Percentiles rank a stretch among this genome's conserved stretches.
Evolutionary conservation across 2,113 vertebrate genomes (phyloP).

Genomic region (Pristiophorus japonicus): DNA sequence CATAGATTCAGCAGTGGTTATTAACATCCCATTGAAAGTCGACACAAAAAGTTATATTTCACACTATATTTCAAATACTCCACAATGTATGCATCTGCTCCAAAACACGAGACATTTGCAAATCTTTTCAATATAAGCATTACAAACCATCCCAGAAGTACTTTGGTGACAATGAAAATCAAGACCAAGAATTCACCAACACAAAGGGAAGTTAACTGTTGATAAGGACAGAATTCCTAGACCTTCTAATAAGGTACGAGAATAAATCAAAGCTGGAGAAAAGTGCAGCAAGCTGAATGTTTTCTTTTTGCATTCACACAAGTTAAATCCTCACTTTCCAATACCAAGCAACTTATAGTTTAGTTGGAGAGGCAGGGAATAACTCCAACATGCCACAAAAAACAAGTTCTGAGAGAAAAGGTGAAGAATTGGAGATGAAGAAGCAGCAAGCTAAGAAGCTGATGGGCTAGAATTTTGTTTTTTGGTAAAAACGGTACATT

Average conservation of each 20-base stretch:
- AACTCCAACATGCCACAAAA: not conserved
- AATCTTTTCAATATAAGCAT: not conserved
- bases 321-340: not conserved
- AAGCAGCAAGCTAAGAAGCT: not conserved
- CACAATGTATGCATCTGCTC: not conserved
- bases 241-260: not conserved
- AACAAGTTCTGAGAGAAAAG: not conserved
- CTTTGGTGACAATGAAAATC: slow-evolving; percentile 27
- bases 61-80: slow-evolving; percentile 2
- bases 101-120: slow-evolving; percentile 18
- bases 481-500: too few relatives aligned
- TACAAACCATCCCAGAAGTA: not conserved
- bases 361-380: not conserved
- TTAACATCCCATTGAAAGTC: slow-evolving; percentile 9
- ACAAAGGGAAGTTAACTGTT: not conserved
- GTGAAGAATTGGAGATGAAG: not conserved
- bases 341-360: not conserved
- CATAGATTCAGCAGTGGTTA: not conserved
- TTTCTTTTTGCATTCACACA: not conserved
- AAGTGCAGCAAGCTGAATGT: not conserved
- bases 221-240: not conserved
- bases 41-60: slow-evolving; percentile 2
- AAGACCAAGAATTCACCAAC: not conserved
- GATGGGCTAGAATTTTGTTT: too few relatives aligned
- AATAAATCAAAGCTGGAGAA: not conserved